Base-by-base conservation (phyloP, 2,113 vertebrate genomes). In the Forbesichthys agassizii region DNA sequence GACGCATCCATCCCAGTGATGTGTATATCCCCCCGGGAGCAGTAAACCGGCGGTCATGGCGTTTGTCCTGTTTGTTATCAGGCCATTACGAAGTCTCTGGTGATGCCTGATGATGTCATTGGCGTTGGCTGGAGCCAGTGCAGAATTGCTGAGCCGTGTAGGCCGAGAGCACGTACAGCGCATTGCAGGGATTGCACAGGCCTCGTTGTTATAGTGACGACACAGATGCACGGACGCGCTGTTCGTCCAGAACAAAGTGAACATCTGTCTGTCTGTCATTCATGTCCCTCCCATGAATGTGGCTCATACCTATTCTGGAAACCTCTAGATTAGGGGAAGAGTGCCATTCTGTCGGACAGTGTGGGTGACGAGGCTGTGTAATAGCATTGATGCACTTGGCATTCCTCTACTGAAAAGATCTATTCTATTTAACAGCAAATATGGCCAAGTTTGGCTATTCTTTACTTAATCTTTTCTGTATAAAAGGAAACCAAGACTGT, bases 1-100 rank as follows among this genome's bases (percentile, higher is more conserved):
- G 16, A 63, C 16, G 27, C 2, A 68, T 56, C n/a, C 33, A 85
- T 56, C 70, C 57, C 71, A 68, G 11, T 7, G 33, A 13, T 84
- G 73, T 75, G 68, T 71, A 33, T 64, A 65, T 76, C 69, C 74
- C 61, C 72, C n/a, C 47, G 13, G 77, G 68, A 76, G 46, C 27
- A 61, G 48, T 68, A 33, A 47, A 75, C 61, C 69, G 47, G 55
- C 69, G 66, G 33, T 9, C 51, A 69, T 75, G 61, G 63, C 4
- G 33, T 66, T 7, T 3, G 27, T 77, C 71, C 51, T 51, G 53
- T 65, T 59, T 61, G 64, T 72, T 74, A 3, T 0, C 7, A 57
- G 20, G 36, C 61, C 42, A 48, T 53, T 42, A 47, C 11, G 11
- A 49, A 72, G 76, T 72, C 69, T 71, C 69, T 48, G 36, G 71